These are phyloP conservation scores for Salvelinus namaycush DNA, from an alignment of 2,113 vertebrate genomes.

Conservation along the genomic window DNA sequence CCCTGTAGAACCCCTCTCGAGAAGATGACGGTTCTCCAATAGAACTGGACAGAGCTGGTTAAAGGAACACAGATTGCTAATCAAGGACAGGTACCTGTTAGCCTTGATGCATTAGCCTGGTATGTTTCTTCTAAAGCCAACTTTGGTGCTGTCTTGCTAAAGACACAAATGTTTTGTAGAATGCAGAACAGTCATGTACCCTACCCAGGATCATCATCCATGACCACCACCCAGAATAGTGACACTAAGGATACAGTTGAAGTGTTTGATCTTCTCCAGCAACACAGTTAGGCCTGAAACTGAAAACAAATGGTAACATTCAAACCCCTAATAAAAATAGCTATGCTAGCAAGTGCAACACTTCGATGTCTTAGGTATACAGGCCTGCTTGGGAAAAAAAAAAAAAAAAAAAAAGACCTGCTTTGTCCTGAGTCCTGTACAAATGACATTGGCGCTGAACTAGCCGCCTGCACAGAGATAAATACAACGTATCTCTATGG, in stretches of 20 bases:
- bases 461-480: conserved; percentile 38
- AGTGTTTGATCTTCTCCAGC: conserved; percentile 72
- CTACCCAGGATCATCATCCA: too few relatives aligned
- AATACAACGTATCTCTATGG: neutral
- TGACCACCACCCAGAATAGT: too few relatives aligned
- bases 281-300: conserved; percentile 59
- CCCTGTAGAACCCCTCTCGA: conserved; percentile 15
- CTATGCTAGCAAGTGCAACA: neutral
- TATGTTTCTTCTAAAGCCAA: too few relatives aligned
- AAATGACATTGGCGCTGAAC: conserved; percentile 10
- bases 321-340: neutral
- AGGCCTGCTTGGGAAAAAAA: neutral
- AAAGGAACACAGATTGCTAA: conserved; percentile 37
- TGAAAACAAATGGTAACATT: neutral
- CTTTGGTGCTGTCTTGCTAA: too few relatives aligned
- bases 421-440: conserved; percentile 35
- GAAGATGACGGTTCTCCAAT: conserved; percentile 60
- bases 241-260: conserved; percentile 72
- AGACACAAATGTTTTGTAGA: too few relatives aligned
- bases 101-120: too few relatives aligned
- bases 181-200: too few relatives aligned
- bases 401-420: conserved; percentile 2
- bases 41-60: conserved; percentile 59
- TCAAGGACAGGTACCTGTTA: too few relatives aligned
- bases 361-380: too few relatives aligned